A percentile compares a stretch with the other conserved stretches of the same genome.
Conservation (phyloP, 2,113 vertebrate species). For the Carlito syrichta region DNA sequence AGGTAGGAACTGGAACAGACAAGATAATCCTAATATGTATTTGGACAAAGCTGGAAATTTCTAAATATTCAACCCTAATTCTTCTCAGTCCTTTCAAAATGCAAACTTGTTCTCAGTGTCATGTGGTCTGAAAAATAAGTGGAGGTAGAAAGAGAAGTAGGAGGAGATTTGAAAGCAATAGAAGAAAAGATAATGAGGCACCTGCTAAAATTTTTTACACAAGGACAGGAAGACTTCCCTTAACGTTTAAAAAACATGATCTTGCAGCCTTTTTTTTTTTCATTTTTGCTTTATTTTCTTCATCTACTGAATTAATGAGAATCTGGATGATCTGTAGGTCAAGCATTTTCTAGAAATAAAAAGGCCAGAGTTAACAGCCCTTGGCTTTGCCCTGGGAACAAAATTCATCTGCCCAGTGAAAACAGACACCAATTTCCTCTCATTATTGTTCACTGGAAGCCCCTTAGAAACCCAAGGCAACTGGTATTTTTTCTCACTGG, state of each 20-base stretch:
- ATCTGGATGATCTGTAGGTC: neutral
- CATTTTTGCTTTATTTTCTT: neutral
- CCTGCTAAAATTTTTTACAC: neutral
- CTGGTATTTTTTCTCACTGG: neutral
- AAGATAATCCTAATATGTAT: neutral
- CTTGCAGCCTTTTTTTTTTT: neutral
- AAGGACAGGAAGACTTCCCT: neutral
- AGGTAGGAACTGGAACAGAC: neutral
- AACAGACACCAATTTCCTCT: conserved; percentile 6
- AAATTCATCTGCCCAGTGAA: neutral
- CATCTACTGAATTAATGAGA: conserved; percentile 20
- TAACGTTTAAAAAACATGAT: neutral
- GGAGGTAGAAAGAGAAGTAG: neutral
- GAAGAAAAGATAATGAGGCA: neutral
- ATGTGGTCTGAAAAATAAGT: neutral
- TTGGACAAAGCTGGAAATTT: neutral
- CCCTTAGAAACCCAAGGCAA: neutral
- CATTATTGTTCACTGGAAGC: neutral
- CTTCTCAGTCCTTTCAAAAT: neutral
- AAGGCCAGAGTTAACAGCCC: neutral
- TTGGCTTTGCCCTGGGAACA: neutral
- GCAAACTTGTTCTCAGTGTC: neutral
- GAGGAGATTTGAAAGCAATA: neutral
- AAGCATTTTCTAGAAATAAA: conserved; percentile 17
- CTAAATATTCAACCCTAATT: neutral